phyloP scores from a whole-genome alignment of 2,888 invertebrate genomes.

The Nebria brevicollis region DNA sequence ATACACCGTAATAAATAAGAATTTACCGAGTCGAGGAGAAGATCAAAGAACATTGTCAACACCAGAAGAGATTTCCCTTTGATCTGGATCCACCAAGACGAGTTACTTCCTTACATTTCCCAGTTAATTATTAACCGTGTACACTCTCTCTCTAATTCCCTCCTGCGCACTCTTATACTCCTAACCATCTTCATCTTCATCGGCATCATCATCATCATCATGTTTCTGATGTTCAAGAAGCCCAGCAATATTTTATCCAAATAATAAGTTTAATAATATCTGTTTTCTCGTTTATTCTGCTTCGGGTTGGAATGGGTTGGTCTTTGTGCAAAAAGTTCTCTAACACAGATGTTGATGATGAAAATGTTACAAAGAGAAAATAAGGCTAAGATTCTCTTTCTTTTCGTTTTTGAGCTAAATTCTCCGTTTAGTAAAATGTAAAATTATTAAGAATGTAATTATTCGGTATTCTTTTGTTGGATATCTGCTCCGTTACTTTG shows the following conservation, averaged over 20 bases:
- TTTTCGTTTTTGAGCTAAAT: constrained; percentile 17
- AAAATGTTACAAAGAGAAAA: constrained; percentile 25
- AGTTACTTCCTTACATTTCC: constrained; percentile 58
- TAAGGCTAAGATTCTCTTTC: constrained; percentile 31
- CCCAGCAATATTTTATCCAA: not conserved
- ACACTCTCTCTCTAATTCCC: not conserved
- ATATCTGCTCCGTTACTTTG: constrained; percentile 30
- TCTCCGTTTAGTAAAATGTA: constrained; percentile 31
- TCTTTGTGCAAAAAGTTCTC: not conserved
- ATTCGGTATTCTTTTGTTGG: constrained; percentile 38
- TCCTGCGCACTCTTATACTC: not conserved
- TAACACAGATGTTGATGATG: constrained; percentile 3
- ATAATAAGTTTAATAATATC: constrained; percentile 44
- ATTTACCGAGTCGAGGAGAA: constrained; percentile 35
- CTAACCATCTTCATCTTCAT: not conserved
- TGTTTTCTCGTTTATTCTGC: constrained; percentile 29
- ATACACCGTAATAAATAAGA: constrained; percentile 38
- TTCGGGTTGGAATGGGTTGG: not conserved
- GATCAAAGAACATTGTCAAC: constrained; percentile 45
- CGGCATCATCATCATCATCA: not conserved
- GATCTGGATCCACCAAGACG: constrained; percentile 35
- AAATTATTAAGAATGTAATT: constrained; percentile 46
- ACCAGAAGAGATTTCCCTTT: constrained; percentile 34
- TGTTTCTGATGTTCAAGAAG: not conserved
- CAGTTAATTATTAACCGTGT: constrained; percentile 61